Conservation (phyloP, 1,140 invertebrate species). For the Spodoptera frugiperda region DNA sequence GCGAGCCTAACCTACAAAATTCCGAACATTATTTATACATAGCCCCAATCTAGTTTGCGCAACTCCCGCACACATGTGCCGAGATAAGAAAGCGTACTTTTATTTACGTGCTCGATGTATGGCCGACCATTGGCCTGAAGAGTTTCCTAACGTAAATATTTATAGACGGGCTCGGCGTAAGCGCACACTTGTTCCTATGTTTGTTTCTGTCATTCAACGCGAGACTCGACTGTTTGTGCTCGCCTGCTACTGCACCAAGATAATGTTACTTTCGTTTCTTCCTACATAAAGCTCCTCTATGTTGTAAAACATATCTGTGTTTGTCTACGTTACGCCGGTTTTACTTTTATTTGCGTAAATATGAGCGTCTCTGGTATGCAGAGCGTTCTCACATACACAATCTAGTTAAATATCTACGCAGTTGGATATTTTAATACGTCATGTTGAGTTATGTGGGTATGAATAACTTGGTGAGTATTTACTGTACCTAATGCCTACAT, state of each 20-base stretch:
- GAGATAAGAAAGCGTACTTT: conserved; percentile 83
- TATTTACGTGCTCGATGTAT: conserved; percentile 73
- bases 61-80: conserved; percentile 75
- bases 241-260: conserved; percentile 38
- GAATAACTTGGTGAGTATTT: conserved; percentile 17
- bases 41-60: conserved; percentile 67
- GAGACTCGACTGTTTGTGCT: conserved; percentile 56
- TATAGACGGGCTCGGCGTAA: conserved; percentile 76
- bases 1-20: conserved; percentile 7
- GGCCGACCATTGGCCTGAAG: conserved; percentile 80
- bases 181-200: conserved; percentile 82
- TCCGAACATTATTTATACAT: conserved; percentile 44
- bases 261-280: conserved; percentile 56
- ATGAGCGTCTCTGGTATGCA: conserved; percentile 17
- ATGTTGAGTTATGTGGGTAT: conserved; percentile 29
- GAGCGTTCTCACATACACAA: not conserved
- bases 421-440: conserved; percentile 10
- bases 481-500: not conserved
- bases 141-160: conserved; percentile 85
- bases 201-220: conserved; percentile 84
- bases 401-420: conserved; percentile 27
- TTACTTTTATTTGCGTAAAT: conserved; percentile 39
- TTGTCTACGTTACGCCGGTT: conserved; percentile 28
- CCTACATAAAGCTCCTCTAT: conserved; percentile 38
- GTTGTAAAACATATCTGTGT: conserved; percentile 30